Conservation (phyloP, 2,113 vertebrate genomes). For the Campylomormyrus numenius region DNA sequence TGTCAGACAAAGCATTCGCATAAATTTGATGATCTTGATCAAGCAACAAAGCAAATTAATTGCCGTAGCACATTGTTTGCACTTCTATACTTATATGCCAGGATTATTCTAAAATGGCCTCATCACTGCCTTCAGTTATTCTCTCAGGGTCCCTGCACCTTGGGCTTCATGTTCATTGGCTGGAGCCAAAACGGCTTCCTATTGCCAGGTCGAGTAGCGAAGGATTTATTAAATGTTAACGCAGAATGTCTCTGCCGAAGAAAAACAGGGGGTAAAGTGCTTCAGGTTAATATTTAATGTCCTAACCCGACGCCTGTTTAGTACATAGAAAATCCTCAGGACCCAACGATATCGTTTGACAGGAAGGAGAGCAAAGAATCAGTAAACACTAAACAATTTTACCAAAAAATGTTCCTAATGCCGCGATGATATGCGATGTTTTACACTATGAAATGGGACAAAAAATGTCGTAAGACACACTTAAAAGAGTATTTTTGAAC, state of each 20-base stretch:
- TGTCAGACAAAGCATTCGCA: background rate
- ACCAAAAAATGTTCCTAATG: background rate
- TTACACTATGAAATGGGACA: background rate
- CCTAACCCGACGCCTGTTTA: background rate
- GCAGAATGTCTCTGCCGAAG: constrained; percentile 50
- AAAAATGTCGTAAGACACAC: background rate
- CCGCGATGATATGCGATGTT: background rate
- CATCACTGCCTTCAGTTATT: background rate
- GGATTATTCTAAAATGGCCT: background rate
- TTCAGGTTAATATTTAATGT: constrained; percentile 58
- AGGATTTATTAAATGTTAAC: constrained; percentile 55
- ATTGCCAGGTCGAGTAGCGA: constrained; percentile 50
- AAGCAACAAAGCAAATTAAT: background rate
- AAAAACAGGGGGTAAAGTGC: constrained; percentile 37
- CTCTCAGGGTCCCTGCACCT: background rate
- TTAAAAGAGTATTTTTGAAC: background rate
- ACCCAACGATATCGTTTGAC: background rate
- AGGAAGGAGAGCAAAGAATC: constrained; percentile 3
- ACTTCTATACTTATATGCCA: background rate
- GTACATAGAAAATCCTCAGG: constrained; percentile 2
- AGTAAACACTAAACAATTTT: background rate
- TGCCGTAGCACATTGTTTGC: background rate
- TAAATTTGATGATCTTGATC: background rate
- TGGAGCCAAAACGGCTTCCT: constrained; percentile 52
- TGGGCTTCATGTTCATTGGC: constrained; percentile 18